Percentiles rank a stretch among this genome's conserved stretches.
These are phyloP conservation scores for Lutjanus erythropterus DNA, from an alignment of 2,113 vertebrate species.

Conservation along the genomic window DNA sequence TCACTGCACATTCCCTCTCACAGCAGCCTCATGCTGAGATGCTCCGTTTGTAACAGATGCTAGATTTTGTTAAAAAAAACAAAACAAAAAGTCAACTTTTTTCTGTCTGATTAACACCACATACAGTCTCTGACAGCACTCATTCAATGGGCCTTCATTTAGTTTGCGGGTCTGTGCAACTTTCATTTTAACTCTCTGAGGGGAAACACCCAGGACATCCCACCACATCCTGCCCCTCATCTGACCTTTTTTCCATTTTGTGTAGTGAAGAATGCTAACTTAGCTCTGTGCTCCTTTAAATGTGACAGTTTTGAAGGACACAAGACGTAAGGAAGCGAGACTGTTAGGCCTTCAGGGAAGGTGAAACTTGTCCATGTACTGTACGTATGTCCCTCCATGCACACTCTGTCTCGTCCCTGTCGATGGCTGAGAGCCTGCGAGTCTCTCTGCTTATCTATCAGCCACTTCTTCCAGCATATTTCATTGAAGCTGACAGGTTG, in stretches of 20 bases:
- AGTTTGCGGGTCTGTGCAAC: neutral
- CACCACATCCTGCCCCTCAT: constrained; percentile 36
- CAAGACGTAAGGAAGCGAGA: neutral
- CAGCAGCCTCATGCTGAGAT: constrained; percentile 15
- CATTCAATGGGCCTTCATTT: constrained; percentile 9
- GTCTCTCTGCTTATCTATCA: constrained; percentile 49
- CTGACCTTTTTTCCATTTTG: constrained; percentile 23
- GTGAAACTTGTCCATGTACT: constrained; percentile 24
- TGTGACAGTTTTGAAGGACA: neutral
- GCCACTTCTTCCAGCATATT: constrained; percentile 60
- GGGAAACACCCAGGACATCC: constrained; percentile 32
- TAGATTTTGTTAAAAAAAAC: neutral
- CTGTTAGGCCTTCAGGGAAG: constrained; percentile 23
- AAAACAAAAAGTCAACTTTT: neutral
- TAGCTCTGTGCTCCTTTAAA: neutral
- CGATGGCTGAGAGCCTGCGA: constrained; percentile 36
- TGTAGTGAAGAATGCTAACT: constrained; percentile 27
- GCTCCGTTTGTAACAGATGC: neutral
- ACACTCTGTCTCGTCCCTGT: constrained; percentile 13
- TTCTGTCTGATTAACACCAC: neutral
- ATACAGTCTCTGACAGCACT: neutral
- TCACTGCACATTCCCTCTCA: constrained; percentile 86
- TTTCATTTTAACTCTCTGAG: constrained; percentile 42
- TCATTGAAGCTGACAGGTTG: constrained; percentile 70
- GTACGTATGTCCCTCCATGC: constrained; percentile 21